Conservation (phyloP, 2,888 invertebrate species). For the Cynaeus angustus region DNA sequence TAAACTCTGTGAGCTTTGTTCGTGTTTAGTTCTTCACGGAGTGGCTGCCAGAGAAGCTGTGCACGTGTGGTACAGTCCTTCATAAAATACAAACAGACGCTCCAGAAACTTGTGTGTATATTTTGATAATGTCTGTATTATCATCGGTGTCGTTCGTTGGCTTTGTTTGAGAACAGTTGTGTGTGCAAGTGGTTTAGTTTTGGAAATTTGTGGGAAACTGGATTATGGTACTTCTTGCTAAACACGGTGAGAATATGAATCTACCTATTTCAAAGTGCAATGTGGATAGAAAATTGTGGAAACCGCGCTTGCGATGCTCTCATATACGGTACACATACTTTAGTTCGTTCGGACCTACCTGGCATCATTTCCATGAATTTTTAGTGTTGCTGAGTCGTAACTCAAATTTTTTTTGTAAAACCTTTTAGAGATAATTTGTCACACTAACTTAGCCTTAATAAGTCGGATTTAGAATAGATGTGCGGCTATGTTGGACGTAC, state of each 20-base stretch:
- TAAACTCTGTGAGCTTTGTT: slow-evolving; percentile 50
- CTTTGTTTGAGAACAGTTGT: slow-evolving; percentile 16
- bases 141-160: slow-evolving; percentile 15
- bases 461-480: slow-evolving; percentile 39
- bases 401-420: slow-evolving; percentile 3
- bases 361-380: slow-evolving; percentile 13
- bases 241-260: slow-evolving; percentile 52
- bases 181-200: slow-evolving; percentile 21
- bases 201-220: slow-evolving; percentile 16
- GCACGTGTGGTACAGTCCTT: slow-evolving; percentile 45
- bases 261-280: not conserved
- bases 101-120: slow-evolving; percentile 24
- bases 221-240: slow-evolving; percentile 56
- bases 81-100: slow-evolving; percentile 43
- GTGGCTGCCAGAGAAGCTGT: slow-evolving; percentile 41
- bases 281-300: no score
- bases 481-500: slow-evolving; percentile 1
- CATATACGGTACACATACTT: not conserved
- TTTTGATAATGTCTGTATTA: slow-evolving; percentile 41
- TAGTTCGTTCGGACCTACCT: not conserved
- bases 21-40: slow-evolving; percentile 54
- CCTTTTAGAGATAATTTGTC: slow-evolving; percentile 36
- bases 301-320: no score
- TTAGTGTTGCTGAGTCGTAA: not conserved
- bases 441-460: slow-evolving; percentile 39